Base-by-base conservation (phyloP, 2,888 invertebrate genomes). In the Cheilosia soror region DNA sequence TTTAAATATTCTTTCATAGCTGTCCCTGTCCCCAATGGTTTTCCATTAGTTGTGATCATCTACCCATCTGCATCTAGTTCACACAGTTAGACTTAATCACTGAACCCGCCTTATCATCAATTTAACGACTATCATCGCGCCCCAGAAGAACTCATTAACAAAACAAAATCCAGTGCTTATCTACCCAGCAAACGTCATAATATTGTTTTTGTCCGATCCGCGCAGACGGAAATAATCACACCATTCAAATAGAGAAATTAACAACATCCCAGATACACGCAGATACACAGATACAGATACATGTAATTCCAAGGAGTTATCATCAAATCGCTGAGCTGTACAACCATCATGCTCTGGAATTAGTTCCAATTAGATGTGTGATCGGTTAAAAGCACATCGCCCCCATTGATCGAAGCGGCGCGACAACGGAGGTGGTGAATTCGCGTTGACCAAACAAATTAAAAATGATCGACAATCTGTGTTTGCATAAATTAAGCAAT, bases 401-500 rank as follows among this genome's bases (percentile, higher is more conserved):
- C 66, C 44, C 73, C 58, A 55, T 62, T 51, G 63, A 40, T 73
- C 60, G 73, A 20, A 20, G 20, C 20, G 20, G 20, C 20, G 20
- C 20, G 20, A 20, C 20, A 20, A 37, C 5, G 13, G n/a, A n/a
- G 44, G 15, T 40, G 51, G 47, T 49, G 29, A 27, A 71, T 55
- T 68, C 44, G 62, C 77, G 27, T 80, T 63, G 57, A 15, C 57
- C 20, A 62, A 72, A 81, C 81, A 85, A 81, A 81, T 85, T 81
- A 85, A 77, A 81, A 85, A 85, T 81, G 85, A 85, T 85, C 81
- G 57, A 72, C 72, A 68, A 81, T 81, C 85, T 57, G 76, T 85
- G 85, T 77, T 76, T 77, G 81, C 71, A 85, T 85, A 85, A 81
- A 85, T 85, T 85, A 85, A 85, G 81, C 85, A 85, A 85, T 85